Evolutionary conservation across 2,113 vertebrate species (phyloP).

Genomic region (Podarcis raffonei): DNA sequence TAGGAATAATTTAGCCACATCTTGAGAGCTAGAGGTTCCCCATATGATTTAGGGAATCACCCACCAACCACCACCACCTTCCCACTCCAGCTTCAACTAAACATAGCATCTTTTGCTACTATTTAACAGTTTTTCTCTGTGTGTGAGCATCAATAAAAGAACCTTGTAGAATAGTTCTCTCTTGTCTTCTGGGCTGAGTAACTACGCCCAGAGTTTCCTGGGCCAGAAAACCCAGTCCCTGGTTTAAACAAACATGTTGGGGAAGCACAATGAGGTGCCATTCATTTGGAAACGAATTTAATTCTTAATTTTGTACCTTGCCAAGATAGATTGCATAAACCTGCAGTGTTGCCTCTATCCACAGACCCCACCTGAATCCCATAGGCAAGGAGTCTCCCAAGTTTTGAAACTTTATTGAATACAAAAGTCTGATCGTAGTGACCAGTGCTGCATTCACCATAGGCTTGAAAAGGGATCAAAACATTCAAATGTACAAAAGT

Average conservation of each 20-base stretch:
- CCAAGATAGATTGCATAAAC: neutral
- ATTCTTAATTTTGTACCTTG: neutral
- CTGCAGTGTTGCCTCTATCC: neutral
- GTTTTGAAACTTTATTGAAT: conserved; percentile 75
- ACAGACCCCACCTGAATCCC: neutral
- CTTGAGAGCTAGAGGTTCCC: too few relatives aligned
- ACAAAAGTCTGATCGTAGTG: conserved; percentile 67
- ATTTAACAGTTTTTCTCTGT: neutral
- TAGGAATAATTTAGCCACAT: too few relatives aligned
- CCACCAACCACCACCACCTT: too few relatives aligned
- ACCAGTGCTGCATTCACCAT: conserved; percentile 69
- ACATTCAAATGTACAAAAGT: conserved; percentile 77
- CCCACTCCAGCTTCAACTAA: neutral
- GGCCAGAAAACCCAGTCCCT: neutral
- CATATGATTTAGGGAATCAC: neutral
- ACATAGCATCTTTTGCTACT: neutral
- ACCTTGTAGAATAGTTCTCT: neutral
- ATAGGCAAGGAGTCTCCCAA: conserved; percentile 26
- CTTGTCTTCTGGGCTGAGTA: neutral
- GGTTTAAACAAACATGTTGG: neutral
- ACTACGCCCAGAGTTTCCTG: neutral
- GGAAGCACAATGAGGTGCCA: neutral
- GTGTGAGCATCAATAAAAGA: neutral
- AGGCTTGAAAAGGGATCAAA: conserved; percentile 74
- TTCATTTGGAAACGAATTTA: neutral